Evolutionary conservation across 2,888 invertebrate genomes (phyloP).

Genomic region (Candidula unifasciata): DNA sequence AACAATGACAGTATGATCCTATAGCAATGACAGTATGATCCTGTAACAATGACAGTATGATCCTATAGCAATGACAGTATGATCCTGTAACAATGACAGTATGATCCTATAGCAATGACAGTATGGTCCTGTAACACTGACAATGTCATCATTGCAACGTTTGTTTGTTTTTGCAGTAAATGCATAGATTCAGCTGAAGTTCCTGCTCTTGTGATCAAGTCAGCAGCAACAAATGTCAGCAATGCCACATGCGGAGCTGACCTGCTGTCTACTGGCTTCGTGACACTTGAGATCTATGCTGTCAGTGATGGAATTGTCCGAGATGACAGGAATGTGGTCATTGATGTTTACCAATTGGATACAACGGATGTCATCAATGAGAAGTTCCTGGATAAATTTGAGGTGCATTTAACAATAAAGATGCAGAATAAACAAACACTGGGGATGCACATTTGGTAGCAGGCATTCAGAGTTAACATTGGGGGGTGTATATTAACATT

Average conservation of each 20-base stretch:
- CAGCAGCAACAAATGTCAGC: neutral
- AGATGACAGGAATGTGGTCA: constrained; percentile 28
- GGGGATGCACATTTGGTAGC: too few species aligned
- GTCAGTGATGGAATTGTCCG: constrained; percentile 51
- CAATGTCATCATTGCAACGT: neutral
- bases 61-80: too few species aligned
- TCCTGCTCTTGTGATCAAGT: constrained; percentile 46
- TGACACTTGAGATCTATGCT: constrained; percentile 39
- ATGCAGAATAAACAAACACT: neutral
- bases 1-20: too few species aligned
- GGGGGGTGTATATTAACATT: too few species aligned
- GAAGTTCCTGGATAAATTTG: constrained; percentile 32
- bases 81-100: too few species aligned
- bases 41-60: too few species aligned
- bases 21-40: too few species aligned
- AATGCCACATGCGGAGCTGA: constrained; percentile 43
- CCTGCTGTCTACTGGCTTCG: neutral
- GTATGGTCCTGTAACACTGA: neutral
- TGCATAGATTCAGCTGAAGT: constrained; percentile 41
- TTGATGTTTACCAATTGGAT: constrained; percentile 56
- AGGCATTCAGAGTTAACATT: too few species aligned
- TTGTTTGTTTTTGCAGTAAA: constrained; percentile 45
- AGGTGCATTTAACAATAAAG: constrained; percentile 37
- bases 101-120: too few species aligned
- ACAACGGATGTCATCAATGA: neutral